phyloP scores from a whole-genome alignment of 2,797 vertebrate genomes.

The Anas acuta region DNA sequence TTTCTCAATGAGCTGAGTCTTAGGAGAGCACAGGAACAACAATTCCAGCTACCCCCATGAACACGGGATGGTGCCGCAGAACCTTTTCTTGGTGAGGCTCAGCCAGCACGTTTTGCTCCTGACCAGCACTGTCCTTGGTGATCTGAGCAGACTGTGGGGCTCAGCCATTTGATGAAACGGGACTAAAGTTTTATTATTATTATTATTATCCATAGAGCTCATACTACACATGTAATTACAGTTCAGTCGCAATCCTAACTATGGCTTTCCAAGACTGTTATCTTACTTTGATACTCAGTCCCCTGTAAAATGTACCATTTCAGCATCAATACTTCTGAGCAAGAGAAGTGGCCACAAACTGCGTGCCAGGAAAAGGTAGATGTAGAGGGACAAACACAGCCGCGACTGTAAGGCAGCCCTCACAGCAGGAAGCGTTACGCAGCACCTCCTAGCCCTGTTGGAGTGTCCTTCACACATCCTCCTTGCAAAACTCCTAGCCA shows the following conservation, averaged over 20 bases:
- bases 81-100: not conserved
- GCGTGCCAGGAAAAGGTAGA: not conserved
- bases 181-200: not conserved
- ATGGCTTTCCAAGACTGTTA: not conserved
- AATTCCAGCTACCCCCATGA: not conserved
- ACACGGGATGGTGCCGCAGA: not conserved
- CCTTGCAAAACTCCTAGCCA: not conserved
- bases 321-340: not conserved
- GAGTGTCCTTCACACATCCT: not conserved
- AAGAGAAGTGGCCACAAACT: not conserved
- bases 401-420: not conserved
- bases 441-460: not conserved
- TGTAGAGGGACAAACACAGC: not conserved
- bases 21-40: not conserved
- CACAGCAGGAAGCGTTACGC: not conserved
- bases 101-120: not conserved
- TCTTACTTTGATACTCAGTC: not conserved
- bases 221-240: not conserved
- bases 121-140: not conserved
- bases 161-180: rapidly evolving
- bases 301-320: not conserved
- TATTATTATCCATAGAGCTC: not conserved
- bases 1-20: not conserved
- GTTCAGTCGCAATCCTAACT: not conserved
- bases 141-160: not conserved